Evolutionary conservation across 2,113 vertebrate species (phyloP).

Genomic region (Poecile atricapillus): DNA sequence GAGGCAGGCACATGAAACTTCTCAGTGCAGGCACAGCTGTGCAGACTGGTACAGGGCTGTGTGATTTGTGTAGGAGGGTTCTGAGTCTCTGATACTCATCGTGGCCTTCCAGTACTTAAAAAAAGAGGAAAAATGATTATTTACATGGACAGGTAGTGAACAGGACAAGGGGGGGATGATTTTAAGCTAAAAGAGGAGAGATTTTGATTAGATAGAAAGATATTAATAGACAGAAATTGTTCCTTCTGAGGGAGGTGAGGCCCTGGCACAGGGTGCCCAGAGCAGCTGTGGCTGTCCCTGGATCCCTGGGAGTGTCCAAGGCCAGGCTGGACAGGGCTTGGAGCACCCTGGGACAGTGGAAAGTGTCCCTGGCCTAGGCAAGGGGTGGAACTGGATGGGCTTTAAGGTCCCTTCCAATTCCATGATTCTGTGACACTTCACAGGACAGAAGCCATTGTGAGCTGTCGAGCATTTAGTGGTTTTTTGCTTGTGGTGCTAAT

Average conservation of each 20-base stretch:
- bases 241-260: rapidly evolving
- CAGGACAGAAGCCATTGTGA: background rate
- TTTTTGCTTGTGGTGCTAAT: background rate
- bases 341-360: rapidly evolving
- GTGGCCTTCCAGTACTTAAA: background rate
- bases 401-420: background rate
- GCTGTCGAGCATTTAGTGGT: background rate
- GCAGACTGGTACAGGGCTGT: background rate
- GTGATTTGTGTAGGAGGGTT: background rate
- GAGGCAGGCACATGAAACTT: background rate
- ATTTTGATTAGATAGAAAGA: background rate
- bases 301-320: background rate
- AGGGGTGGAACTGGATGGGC: rapidly evolving
- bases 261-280: background rate
- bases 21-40: background rate
- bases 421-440: background rate
- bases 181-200: background rate
- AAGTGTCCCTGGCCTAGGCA: background rate
- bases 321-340: rapidly evolving
- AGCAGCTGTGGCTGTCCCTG: background rate
- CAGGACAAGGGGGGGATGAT: background rate
- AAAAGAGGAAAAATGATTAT: background rate
- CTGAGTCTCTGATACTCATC: rapidly evolving
- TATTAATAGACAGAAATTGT: background rate
- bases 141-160: background rate